Conservation (phyloP, 35 echinoderm and acorn worm species). For the Heliocidaris erythrogramma region DNA sequence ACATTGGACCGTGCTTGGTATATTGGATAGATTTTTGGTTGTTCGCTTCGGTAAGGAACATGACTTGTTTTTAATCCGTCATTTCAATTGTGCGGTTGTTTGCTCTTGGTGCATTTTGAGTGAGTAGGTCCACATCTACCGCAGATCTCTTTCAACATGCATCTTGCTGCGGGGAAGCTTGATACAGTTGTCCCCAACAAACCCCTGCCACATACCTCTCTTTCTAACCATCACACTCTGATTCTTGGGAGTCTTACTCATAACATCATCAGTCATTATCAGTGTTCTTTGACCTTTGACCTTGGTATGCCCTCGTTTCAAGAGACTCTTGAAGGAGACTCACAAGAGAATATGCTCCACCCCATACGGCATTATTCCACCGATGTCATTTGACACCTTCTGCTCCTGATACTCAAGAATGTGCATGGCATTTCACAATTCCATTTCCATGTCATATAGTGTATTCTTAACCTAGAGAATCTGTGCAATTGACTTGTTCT, state of each 20-base stretch:
- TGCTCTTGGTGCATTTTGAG: background rate
- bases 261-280: background rate
- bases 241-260: background rate
- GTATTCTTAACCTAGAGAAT: background rate
- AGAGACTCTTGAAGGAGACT: background rate
- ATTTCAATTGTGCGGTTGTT: background rate
- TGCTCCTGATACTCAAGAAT: background rate
- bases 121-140: background rate
- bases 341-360: background rate
- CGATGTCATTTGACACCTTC: background rate
- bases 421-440: background rate
- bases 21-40: constrained; percentile 12
- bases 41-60: background rate
- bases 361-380: background rate
- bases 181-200: background rate
- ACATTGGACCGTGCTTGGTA: background rate
- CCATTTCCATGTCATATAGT: background rate
- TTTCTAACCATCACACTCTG: background rate
- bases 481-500: background rate
- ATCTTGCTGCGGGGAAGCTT: background rate
- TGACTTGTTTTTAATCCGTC: background rate
- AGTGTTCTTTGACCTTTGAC: background rate
- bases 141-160: background rate
- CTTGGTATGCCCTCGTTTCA: background rate
- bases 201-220: background rate